Evolutionary conservation across 1,140 invertebrate genomes (phyloP).

Genomic region (Procambarus clarkii): DNA sequence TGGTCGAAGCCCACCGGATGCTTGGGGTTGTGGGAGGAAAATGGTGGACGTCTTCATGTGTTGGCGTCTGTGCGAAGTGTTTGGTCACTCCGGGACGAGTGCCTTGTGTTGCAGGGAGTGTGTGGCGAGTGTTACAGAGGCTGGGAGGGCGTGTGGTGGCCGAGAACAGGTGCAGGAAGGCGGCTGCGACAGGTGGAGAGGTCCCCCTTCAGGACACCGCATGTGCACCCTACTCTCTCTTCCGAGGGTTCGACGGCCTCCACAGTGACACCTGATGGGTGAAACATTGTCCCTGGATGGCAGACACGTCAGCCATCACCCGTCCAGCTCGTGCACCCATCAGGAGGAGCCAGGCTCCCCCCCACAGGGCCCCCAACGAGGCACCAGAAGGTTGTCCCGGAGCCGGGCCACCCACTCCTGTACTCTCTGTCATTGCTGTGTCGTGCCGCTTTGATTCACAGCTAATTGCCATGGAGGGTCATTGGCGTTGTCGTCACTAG

Average conservation of each 20-base stretch:
- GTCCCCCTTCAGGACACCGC: constrained; percentile 15
- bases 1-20: too few species aligned
- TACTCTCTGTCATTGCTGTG: constrained; percentile 10
- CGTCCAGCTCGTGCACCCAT: constrained; percentile 18
- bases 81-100: not conserved
- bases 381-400: constrained; percentile 31
- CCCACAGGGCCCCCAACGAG: constrained; percentile 23
- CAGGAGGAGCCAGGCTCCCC: constrained; percentile 18
- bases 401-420: not conserved
- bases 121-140: not conserved
- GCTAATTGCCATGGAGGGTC: constrained; percentile 53
- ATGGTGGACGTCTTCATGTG: not conserved
- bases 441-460: constrained; percentile 36
- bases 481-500: constrained; percentile 28
- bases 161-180: not conserved
- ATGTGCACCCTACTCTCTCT: constrained; percentile 15
- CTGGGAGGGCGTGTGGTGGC: not conserved
- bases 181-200: constrained; percentile 40
- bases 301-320: constrained; percentile 52
- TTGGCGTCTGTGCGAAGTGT: not conserved
- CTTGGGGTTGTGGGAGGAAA: too few species aligned
- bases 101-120: not conserved
- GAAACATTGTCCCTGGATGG: constrained; percentile 52
- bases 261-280: constrained; percentile 46
- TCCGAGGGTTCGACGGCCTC: not conserved